Conservation (phyloP, 1,140 invertebrate species). For the Ceratina australensis region DNA sequence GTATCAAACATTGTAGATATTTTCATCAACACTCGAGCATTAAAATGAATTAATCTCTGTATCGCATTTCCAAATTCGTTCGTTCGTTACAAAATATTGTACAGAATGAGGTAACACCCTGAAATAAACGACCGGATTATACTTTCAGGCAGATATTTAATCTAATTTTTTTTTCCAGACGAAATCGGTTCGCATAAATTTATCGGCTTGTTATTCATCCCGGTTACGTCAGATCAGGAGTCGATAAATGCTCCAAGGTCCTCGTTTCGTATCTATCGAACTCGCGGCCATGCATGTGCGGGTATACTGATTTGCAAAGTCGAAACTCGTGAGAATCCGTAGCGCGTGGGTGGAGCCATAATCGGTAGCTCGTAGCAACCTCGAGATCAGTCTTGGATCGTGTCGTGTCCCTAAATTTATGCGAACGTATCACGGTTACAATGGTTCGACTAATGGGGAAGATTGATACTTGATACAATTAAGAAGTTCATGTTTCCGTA, state of each 20-base stretch:
- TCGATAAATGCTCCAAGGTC: neutral
- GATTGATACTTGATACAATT: neutral
- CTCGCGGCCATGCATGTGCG: neutral
- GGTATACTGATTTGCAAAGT: neutral
- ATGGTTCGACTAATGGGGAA: neutral
- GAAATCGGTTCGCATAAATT: neutral
- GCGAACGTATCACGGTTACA: neutral
- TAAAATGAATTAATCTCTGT: too few species aligned
- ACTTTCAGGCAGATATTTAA: neutral
- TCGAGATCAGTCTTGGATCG: neutral
- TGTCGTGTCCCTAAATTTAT: neutral
- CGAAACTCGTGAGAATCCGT: neutral
- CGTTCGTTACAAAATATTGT: neutral
- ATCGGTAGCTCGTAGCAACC: neutral
- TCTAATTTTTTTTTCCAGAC: neutral
- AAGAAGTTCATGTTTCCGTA: too few species aligned
- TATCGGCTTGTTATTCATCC: constrained; percentile 14
- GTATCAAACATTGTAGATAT: neutral
- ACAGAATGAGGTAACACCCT: neutral
- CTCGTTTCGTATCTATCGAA: neutral
- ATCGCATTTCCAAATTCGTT: neutral
- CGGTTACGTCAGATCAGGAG: constrained; percentile 1
- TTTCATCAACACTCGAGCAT: too few species aligned
- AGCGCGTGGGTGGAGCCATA: neutral
- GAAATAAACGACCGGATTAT: neutral